A percentile compares a stretch with the other conserved stretches of the same genome.
Conservation (phyloP, 1,140 invertebrate species). For the Macrobrachium rosenbergii region DNA sequence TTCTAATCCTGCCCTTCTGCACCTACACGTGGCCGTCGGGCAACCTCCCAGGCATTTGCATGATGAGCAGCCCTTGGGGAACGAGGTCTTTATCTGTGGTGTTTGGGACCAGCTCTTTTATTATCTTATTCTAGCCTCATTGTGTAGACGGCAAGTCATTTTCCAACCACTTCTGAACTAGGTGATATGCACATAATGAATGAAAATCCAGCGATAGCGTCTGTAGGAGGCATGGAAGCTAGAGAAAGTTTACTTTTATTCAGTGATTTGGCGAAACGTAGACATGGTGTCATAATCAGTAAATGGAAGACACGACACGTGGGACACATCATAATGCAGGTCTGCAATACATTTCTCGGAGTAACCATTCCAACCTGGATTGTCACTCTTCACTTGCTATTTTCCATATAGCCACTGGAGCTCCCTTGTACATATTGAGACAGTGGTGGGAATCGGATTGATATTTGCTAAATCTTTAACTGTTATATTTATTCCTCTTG, state of each 20-base stretch:
- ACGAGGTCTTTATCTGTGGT: slow-evolving; percentile 37
- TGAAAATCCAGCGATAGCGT: slow-evolving; percentile 26
- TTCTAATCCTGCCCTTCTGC: slow-evolving; percentile 42
- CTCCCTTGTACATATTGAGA: background rate
- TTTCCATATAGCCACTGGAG: slow-evolving; percentile 3
- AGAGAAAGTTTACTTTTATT: slow-evolving; percentile 31
- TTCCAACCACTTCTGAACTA: slow-evolving; percentile 40
- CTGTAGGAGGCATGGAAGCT: slow-evolving; percentile 37
- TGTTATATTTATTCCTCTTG: background rate
- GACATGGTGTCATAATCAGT: slow-evolving; percentile 4
- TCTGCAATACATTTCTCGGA: slow-evolving; percentile 16
- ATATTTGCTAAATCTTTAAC: slow-evolving; percentile 26
- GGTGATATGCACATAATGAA: slow-evolving; percentile 43
- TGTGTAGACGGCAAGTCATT: slow-evolving; percentile 44
- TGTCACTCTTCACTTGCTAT: slow-evolving; percentile 32
- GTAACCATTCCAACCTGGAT: slow-evolving; percentile 31
- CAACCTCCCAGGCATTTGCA: slow-evolving; percentile 40
- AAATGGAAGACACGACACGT: background rate
- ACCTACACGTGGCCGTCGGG: slow-evolving; percentile 33
- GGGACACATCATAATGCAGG: slow-evolving; percentile 28
- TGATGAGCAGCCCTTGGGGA: slow-evolving; percentile 18
- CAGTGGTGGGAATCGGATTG: slow-evolving; percentile 20
- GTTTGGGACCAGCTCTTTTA: slow-evolving; percentile 35
- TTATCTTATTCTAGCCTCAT: slow-evolving; percentile 23
- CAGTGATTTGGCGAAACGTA: slow-evolving; percentile 32